Percentiles rank a stretch among this genome's conserved stretches.
Conservation (phyloP, 1,140 invertebrate species). For the Drosophila nigromelanica region DNA sequence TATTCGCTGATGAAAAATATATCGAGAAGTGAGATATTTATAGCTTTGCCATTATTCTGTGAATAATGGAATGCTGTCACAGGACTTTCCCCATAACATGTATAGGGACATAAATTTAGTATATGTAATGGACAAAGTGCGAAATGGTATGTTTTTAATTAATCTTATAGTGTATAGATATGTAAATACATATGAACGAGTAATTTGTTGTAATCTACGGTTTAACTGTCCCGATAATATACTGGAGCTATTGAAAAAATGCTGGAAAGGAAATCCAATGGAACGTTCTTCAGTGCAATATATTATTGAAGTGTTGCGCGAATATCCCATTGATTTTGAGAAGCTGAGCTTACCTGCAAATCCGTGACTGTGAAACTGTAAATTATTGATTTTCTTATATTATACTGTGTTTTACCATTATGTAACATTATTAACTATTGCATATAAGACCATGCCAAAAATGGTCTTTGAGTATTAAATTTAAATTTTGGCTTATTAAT, state of each 20-base stretch:
- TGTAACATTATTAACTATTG: too few species aligned
- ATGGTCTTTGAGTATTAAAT: too few species aligned
- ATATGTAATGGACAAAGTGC: neutral
- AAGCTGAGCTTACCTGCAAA: neutral
- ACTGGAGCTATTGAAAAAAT: neutral
- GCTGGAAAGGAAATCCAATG: conserved; percentile 1
- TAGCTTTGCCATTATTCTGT: conserved; percentile 24
- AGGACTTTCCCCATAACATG: neutral
- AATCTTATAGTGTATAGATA: neutral
- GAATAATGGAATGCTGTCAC: conserved; percentile 28
- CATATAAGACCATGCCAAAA: too few species aligned
- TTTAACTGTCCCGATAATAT: neutral
- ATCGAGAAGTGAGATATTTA: conserved; percentile 34
- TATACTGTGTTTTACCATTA: too few species aligned
- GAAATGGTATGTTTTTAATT: neutral
- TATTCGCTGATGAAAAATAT: conserved; percentile 6
- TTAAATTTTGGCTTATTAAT: too few species aligned
- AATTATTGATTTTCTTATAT: neutral
- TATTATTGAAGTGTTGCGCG: conserved; percentile 3
- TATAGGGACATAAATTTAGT: neutral
- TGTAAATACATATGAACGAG: too few species aligned
- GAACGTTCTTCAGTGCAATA: conserved; percentile 4
- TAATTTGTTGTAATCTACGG: neutral
- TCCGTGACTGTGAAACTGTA: neutral
- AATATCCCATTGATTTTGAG: neutral